Evolutionary conservation across 2,113 vertebrate species (phyloP), one percentile per base, ranked within the genome.

Genomic region (Festucalex cinctus): DNA sequence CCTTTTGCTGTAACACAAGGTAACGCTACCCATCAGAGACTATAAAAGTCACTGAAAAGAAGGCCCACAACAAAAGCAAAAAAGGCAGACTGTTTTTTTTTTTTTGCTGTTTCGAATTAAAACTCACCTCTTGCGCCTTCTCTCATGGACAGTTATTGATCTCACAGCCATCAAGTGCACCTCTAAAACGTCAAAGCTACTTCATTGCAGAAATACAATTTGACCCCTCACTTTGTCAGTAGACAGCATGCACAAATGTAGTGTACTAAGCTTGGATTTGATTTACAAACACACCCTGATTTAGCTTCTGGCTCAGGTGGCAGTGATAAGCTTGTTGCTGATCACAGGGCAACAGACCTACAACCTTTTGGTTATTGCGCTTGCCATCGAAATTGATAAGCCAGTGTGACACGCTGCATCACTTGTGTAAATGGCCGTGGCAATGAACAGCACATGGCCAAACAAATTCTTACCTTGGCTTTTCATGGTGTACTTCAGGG

Each of bases 391-490:
- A 58, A 58, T 58, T 58, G 32, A 35, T 35, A 58, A 3, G 17
- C 17, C 36, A 63, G 24, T 1, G 1, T 71, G 78, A 78, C 75
- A 76, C 60, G 9, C 28, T 7, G 2, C 43, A 64, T 71, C 56
- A 57, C 72, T 66, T 67, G n/a, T 10, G 77, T 73, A 12, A 43
- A 74, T 58, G 37, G 44, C 65, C 66, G 71, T 77, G 72, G 72
- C 57, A 67, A 36, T 24, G 46, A 13, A 19, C 28, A 5, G 46
- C 1, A 32, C 0, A 49, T 60, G 78, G 78, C 77, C 58, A 60
- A 13, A 51, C 37, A n/a, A 63, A 36, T 32, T 69, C 36, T 44
- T 13, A 58, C 35, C 10, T 58, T 70, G n/a, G n/a, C n/a, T n/a
- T n/a, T n/a, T 74, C 26, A 75, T 57, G 62, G 26, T 57, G 71